Percentiles rank a stretch among this genome's conserved stretches.
These are phyloP conservation scores for Sebastes iracundus DNA, from an alignment of 2,797 vertebrate species.

Conservation along the genomic window DNA sequence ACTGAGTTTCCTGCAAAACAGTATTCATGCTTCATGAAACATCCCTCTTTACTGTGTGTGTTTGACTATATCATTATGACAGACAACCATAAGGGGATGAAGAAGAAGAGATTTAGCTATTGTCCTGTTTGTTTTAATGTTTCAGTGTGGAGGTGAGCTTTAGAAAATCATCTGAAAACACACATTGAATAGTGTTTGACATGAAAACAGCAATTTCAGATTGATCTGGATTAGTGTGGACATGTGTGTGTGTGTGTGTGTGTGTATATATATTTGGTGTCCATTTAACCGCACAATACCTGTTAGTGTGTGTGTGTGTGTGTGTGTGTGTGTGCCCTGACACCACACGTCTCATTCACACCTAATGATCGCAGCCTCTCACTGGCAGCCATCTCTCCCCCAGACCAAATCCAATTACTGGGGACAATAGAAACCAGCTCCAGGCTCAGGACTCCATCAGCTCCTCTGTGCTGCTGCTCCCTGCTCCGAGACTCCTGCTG, in stretches of 20 bases:
- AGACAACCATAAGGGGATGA: no score
- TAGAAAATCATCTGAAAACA: conserved; percentile 13
- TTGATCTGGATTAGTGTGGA: conserved; percentile 7
- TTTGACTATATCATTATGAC: neutral
- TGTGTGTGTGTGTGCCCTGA: conserved; percentile 6
- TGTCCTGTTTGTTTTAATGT: conserved; percentile 9
- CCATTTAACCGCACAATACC: no score
- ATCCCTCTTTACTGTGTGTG: neutral
- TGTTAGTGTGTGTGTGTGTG: conserved; percentile 5
- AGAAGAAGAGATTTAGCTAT: neutral
- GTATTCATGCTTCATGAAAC: neutral
- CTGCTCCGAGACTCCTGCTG: conserved; percentile 58
- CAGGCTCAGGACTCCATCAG: conserved; percentile 59
- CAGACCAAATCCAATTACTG: conserved; percentile 81
- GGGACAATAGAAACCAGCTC: conserved; percentile 76
- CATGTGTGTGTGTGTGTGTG: neutral
- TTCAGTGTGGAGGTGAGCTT: neutral
- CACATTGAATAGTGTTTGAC: conserved; percentile 3
- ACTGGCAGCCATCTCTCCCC: conserved; percentile 66
- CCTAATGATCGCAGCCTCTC: conserved; percentile 74
- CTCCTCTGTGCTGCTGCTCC: conserved; percentile 50
- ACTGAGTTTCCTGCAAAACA: neutral
- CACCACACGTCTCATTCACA: conserved; percentile 67
- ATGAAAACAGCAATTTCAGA: conserved; percentile 30
- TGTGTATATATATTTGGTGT: neutral